Percentiles rank a stretch among this genome's conserved stretches.
Evolutionary conservation across 64 coral and sea anemone species (phyloP).

Genomic region (Stichodactyla helianthus): DNA sequence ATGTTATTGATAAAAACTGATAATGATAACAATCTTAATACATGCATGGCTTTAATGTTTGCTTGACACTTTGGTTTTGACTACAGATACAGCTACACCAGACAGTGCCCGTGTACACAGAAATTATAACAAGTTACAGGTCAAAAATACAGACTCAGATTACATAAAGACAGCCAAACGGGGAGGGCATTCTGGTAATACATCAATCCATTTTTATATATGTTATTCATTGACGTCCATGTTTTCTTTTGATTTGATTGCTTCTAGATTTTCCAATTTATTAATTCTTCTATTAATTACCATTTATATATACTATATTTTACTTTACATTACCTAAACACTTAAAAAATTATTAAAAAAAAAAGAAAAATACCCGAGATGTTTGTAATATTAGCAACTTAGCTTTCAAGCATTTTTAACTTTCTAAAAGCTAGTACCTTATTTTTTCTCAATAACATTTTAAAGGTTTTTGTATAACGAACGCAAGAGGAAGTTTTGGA

Average conservation of each 20-base stretch:
- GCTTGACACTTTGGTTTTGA: constrained; percentile 4
- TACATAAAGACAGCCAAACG: constrained; percentile 53
- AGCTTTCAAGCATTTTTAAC: too few species aligned
- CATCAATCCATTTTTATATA: not conserved
- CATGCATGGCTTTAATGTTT: constrained; percentile 1
- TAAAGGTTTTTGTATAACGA: too few species aligned
- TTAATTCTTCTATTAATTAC: not conserved
- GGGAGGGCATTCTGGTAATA: constrained; percentile 48
- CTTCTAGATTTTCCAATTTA: not conserved
- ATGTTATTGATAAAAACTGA: not conserved
- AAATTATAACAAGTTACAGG: constrained; percentile 16
- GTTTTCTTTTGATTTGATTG: not conserved
- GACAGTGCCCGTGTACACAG: constrained; percentile 25
- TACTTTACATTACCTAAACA: too few species aligned
- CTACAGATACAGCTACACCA: constrained; percentile 15
- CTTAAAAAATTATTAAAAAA: too few species aligned
- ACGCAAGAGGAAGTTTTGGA: too few species aligned
- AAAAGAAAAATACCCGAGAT: too few species aligned
- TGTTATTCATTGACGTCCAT: not conserved
- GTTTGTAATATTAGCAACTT: too few species aligned
- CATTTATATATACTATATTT: too few species aligned
- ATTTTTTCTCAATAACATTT: too few species aligned
- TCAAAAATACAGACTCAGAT: constrained; percentile 27
- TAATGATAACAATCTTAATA: not conserved
- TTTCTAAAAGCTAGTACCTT: too few species aligned